phyloP scores from a whole-genome alignment of 1,140 invertebrate species.

The Tetramorium alpestre region DNA sequence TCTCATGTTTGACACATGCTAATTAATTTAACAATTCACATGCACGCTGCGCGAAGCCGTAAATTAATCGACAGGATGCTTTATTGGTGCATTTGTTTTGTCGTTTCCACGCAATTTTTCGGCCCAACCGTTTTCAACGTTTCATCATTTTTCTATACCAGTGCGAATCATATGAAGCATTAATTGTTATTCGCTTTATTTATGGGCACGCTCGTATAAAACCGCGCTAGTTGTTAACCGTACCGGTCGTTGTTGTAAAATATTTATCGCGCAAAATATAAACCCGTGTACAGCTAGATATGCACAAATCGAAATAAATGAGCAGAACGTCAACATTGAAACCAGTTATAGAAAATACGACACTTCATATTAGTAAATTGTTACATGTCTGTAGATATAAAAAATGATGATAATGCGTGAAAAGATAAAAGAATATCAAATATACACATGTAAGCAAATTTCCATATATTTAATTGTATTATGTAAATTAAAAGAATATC shows the following conservation, averaged over 20 bases:
- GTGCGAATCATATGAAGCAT: constrained; percentile 38
- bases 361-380: neutral
- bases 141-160: constrained; percentile 31
- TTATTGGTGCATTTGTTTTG: constrained; percentile 45
- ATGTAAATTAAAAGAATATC: neutral
- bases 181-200: constrained; percentile 56
- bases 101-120: constrained; percentile 53
- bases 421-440: neutral
- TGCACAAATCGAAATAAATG: constrained; percentile 16
- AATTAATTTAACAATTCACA: constrained; percentile 47
- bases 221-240: constrained; percentile 19
- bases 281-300: neutral
- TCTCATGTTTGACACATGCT: neutral
- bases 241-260: neutral
- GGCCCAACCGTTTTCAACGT: neutral
- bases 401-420: neutral
- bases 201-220: constrained; percentile 30
- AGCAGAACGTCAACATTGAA: neutral
- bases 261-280: constrained; percentile 27
- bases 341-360: neutral
- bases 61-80: constrained; percentile 52
- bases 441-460: neutral
- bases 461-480: neutral
- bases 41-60: neutral
- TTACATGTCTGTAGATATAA: neutral